Base-by-base conservation (phyloP, 2,888 invertebrate genomes). In the Cloeon dipterum region DNA sequence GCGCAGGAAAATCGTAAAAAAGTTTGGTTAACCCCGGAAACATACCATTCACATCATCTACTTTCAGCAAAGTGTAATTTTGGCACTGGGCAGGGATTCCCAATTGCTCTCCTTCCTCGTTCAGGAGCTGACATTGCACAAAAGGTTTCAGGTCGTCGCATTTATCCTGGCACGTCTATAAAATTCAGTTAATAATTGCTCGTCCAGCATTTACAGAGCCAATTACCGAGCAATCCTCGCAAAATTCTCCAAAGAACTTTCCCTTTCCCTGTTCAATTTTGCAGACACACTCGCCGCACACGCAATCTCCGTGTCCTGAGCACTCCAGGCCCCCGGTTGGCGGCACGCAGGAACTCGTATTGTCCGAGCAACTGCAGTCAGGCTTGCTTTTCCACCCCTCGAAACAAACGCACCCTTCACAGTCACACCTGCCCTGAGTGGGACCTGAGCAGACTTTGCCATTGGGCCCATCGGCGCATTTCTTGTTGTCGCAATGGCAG, bases 401-500 rank as follows among this genome's bases (percentile, higher is more conserved):
- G 5, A 59, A 48, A 47, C 71, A 73, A 33, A 56, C 52, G 49
- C 78, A 76, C 32, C 53, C 50, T 3, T 70, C 76, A 48, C 78
- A 77, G 11, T 61, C 60, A 49, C 75, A 72, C 32, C 50, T 54
- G 29, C 79, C 79, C 26, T 56, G 58, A n/a, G n/a, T n/a, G n/a
- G n/a, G n/a, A 2, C 71, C 72, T 3, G 62, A 48, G 42, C 66
- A 66, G 13, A 63, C 48, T 42, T 55, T 48, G 8, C 60, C 58
- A 42, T 65, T 57, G 46, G 58, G 52, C 19, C 65, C 53, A 23
- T 61, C 63, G 50, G 85, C 86, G 34, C 76, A 74, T 5, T 14
- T 29, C 49, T 68, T 71, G 50, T 73, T 70, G 51, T 81, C 74
- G 50, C 82, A 81, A 45, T 88, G 67, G 49, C 88, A 88, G 50